These are phyloP conservation scores for Camponotus floridanus DNA, from an alignment of 1,140 invertebrate genomes.

Conservation along the genomic window DNA sequence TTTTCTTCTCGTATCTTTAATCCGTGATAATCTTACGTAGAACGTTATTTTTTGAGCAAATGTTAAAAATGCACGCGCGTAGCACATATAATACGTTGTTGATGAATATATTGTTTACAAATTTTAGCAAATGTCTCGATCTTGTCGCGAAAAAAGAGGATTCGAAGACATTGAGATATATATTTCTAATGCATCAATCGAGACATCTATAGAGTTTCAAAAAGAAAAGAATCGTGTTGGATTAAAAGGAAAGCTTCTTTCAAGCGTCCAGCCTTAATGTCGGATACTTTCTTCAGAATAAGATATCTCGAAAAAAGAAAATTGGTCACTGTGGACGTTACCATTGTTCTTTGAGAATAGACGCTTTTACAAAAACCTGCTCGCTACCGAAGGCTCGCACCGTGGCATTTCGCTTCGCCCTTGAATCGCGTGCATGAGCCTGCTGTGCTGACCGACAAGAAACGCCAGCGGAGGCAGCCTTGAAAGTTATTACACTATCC, in stretches of 20 bases:
- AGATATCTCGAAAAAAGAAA: conserved; percentile 52
- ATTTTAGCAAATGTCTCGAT: not conserved
- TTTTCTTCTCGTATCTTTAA: not conserved
- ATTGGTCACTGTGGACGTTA: conserved; percentile 38
- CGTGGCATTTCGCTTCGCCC: conserved; percentile 22
- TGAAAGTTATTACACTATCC: conserved; percentile 74
- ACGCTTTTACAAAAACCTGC: conserved; percentile 47
- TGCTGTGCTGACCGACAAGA: conserved; percentile 46
- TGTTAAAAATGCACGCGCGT: not conserved
- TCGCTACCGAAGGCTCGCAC: conserved; percentile 2
- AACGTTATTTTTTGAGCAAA: not conserved
- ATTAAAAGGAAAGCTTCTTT: conserved; percentile 44
- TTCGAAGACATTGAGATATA: conserved; percentile 6
- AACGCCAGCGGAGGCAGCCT: conserved; percentile 57
- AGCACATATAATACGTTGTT: not conserved
- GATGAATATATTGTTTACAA: not conserved
- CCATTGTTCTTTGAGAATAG: conserved; percentile 31
- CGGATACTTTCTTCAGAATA: conserved; percentile 34
- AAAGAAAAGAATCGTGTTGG: conserved; percentile 40
- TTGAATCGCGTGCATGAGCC: conserved; percentile 64
- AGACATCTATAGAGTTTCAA: conserved; percentile 20
- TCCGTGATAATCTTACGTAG: conserved; percentile 25
- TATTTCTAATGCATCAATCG: not conserved
- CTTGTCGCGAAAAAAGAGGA: not conserved
- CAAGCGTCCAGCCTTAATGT: not conserved